These are phyloP conservation scores for Tribolium madens DNA, from an alignment of 1,140 invertebrate genomes.

Conservation along the genomic window DNA sequence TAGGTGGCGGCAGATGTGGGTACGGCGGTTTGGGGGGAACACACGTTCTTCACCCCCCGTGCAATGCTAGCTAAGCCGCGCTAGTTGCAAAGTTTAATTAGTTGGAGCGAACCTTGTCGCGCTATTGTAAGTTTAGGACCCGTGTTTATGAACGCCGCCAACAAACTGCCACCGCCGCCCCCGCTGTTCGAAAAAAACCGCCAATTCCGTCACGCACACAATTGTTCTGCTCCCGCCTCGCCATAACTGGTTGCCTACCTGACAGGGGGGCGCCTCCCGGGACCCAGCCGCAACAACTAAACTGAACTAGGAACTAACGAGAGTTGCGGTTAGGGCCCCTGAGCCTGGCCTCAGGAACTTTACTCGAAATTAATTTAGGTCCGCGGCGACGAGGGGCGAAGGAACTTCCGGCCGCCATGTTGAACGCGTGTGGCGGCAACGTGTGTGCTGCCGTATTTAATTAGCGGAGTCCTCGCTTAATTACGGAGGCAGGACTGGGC, in stretches of 20 bases:
- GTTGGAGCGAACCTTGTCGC: constrained; percentile 57
- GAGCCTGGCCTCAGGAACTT: constrained; percentile 56
- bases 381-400: constrained; percentile 44
- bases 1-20: constrained; percentile 36
- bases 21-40: constrained; percentile 50
- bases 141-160: constrained; percentile 40
- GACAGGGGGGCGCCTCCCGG: background rate
- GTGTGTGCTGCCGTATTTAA: constrained; percentile 63
- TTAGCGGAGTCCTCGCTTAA: constrained; percentile 63
- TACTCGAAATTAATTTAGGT: constrained; percentile 64
- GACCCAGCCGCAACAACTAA: constrained; percentile 51
- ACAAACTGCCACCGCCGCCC: constrained; percentile 35
- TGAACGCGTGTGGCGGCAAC: constrained; percentile 59
- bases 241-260: constrained; percentile 21
- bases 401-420: constrained; percentile 58
- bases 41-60: constrained; percentile 54
- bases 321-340: constrained; percentile 47
- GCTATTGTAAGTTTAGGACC: constrained; percentile 53
- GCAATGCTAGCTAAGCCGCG: constrained; percentile 55
- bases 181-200: constrained; percentile 5
- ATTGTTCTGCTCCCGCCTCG: constrained; percentile 22
- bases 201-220: constrained; percentile 30
- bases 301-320: constrained; percentile 49
- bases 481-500: constrained; percentile 61
- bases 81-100: constrained; percentile 61